These are phyloP conservation scores for Morpho helenor DNA, from an alignment of 2,888 invertebrate species.

Conservation along the genomic window DNA sequence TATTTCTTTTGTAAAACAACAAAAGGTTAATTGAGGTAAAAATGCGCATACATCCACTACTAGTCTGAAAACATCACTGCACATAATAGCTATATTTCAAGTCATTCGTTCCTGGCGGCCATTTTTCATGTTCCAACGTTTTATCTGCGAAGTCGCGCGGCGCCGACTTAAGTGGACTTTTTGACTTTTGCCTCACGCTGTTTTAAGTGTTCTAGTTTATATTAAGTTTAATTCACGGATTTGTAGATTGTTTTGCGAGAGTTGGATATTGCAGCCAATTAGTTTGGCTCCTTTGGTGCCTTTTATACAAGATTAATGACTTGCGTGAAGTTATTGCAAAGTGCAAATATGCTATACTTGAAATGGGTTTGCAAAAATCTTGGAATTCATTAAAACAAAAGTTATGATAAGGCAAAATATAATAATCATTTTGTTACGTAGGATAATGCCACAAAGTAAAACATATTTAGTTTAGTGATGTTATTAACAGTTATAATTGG, in stretches of 20 bases:
- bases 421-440: too few relatives aligned
- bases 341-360: too few relatives aligned
- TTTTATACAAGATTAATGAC: neutral
- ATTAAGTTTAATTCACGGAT: conserved; percentile 31
- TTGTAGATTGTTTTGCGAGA: conserved; percentile 10
- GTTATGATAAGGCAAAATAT: too few relatives aligned
- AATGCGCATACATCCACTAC: conserved; percentile 14
- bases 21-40: neutral
- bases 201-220: conserved; percentile 41
- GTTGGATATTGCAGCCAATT: conserved; percentile 9
- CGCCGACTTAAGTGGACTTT: conserved; percentile 59
- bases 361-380: too few relatives aligned
- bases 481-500: too few relatives aligned
- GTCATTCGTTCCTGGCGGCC: conserved; percentile 46
- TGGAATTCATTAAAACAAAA: too few relatives aligned
- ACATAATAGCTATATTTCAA: conserved; percentile 50
- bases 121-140: conserved; percentile 64
- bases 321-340: too few relatives aligned
- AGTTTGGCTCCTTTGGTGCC: neutral
- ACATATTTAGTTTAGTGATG: too few relatives aligned
- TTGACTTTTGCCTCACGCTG: conserved; percentile 52
- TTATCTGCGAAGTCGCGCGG: conserved; percentile 57
- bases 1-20: too few relatives aligned
- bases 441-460: too few relatives aligned
- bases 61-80: conserved; percentile 24